phyloP scores from a whole-genome alignment of 2,888 invertebrate genomes.

The Willowsia nigromaculata region DNA sequence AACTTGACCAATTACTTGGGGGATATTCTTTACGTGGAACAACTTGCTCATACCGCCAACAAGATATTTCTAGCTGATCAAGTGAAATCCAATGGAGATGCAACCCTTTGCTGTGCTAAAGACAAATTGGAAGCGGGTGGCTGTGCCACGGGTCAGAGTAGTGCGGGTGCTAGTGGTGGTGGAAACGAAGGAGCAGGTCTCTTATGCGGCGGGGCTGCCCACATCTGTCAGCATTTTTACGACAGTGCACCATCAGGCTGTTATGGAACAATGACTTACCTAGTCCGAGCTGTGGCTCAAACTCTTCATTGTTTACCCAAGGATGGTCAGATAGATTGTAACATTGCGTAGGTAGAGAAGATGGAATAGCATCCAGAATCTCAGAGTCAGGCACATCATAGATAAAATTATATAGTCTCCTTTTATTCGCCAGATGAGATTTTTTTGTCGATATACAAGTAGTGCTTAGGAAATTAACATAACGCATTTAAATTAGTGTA shows the following conservation, averaged over 20 bases:
- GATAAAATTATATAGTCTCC: neutral
- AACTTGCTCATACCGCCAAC: slow-evolving; percentile 96
- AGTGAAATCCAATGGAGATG: slow-evolving; percentile 93
- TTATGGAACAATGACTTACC: slow-evolving; percentile 98
- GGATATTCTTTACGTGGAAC: slow-evolving; percentile 92
- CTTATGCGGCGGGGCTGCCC: slow-evolving; percentile 93
- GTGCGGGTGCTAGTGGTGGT: slow-evolving; percentile 81
- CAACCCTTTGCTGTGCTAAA: slow-evolving; percentile 95
- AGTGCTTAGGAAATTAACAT: neutral
- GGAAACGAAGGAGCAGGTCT: slow-evolving; percentile 41
- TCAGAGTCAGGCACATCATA: neutral
- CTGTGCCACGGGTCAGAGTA: slow-evolving; percentile 81
- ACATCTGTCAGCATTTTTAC: slow-evolving; percentile 97
- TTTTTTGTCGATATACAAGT: neutral
- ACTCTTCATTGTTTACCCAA: slow-evolving; percentile 86
- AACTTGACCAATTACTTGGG: slow-evolving; percentile 89
- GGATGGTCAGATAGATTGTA: slow-evolving; percentile 90
- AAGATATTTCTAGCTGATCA: slow-evolving; percentile 95
- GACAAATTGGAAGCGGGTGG: slow-evolving; percentile 83
- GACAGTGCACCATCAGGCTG: slow-evolving; percentile 99
- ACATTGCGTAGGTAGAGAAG: slow-evolving; percentile 81
- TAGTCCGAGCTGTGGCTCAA: slow-evolving; percentile 90
- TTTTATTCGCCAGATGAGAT: neutral
- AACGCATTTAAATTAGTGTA: neutral
- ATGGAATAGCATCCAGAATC: neutral